Base-by-base conservation (phyloP, 2,888 invertebrate species). In the Tanytarsus gracilentus region DNA sequence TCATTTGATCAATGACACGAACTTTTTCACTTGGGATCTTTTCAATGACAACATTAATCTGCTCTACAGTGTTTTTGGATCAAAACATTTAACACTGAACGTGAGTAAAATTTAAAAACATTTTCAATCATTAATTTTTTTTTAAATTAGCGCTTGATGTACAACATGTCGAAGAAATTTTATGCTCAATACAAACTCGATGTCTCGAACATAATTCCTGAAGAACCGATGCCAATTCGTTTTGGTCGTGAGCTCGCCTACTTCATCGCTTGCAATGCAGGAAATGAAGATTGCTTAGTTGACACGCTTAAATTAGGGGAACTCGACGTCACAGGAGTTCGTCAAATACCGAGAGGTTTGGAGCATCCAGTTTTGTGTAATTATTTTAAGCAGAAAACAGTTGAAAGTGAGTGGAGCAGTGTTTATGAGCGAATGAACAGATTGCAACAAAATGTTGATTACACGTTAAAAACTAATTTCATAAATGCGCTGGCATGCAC, bases 1-100 rank as follows among this genome's bases (percentile, higher is more conserved):
- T 39, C 81, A 81, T 66, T 61, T 88, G 62, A 71, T 73, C 61
- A 74, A 75, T 4, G 83, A 83, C 71, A 77, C 74, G 4, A 77
- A 80, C 53, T 84, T 83, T 64, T 76, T 84, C 4, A 84, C 86
- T 23, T 60, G 33, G 36, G 30, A 48, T 14, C 8, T 40, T 30
- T 49, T 36, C 11, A 21, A 39, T 1, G 23, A 26, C 1, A 25
- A 40, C 23, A 21, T 58, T 11, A 27, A 18, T 26, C 11, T 26
- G 14, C 44, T 58, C 1, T 58, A 48, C 26, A 39, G 27, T 11
- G 26, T 40, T 3, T 58, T 58, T 27, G 58, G 58, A 11, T 1
- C 44, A n/a, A 18, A 6, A 1, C 27, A 58, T 27, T 16, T 30
- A 18, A 8, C 11, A 1, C 48, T 58, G n/a, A 58, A 58, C 16